A percentile compares a stretch with the other conserved stretches of the same genome.
Evolutionary conservation across 64 coral and sea anemone species (phyloP).

Genomic region (Actinia equina): DNA sequence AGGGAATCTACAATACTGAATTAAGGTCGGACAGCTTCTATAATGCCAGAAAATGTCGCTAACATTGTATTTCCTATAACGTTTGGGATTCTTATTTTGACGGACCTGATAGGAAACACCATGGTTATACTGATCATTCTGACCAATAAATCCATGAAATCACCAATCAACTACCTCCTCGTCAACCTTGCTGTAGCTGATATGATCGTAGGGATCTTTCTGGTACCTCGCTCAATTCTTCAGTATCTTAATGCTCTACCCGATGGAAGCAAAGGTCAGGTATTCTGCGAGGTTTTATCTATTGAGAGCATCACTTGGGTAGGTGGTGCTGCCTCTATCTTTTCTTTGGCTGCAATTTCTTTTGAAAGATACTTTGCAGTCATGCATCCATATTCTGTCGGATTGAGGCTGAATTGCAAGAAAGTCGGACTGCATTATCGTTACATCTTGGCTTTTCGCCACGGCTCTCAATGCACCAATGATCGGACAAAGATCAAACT

Average conservation of each 20-base stretch:
- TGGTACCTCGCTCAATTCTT: constrained; percentile 3
- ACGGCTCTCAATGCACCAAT: background rate
- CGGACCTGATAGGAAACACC: background rate
- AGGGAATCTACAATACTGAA: no score
- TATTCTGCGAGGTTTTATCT: constrained; percentile 21
- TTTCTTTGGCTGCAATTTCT: background rate
- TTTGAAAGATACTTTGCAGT: constrained; percentile 49
- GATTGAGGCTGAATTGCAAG: background rate
- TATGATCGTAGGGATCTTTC: constrained; percentile 27
- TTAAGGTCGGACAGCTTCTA: no score
- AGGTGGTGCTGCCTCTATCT: constrained; percentile 1
- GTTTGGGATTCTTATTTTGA: background rate
- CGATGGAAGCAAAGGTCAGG: background rate
- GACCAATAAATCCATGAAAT: background rate
- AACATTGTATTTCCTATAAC: no score
- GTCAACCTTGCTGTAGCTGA: constrained; percentile 46
- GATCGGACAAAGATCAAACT: no score
- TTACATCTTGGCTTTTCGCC: background rate
- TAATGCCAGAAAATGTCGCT: no score
- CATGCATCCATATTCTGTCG: background rate
- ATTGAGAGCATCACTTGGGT: constrained; percentile 12
- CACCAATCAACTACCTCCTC: constrained; percentile 51
- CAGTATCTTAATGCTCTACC: constrained; percentile 15
- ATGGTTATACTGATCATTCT: background rate
- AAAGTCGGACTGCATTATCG: constrained; percentile 1